A percentile compares a stretch with the other conserved stretches of the same genome.
phyloP scores from a whole-genome alignment of 2,888 invertebrate species.

The Phengaris alcon region DNA sequence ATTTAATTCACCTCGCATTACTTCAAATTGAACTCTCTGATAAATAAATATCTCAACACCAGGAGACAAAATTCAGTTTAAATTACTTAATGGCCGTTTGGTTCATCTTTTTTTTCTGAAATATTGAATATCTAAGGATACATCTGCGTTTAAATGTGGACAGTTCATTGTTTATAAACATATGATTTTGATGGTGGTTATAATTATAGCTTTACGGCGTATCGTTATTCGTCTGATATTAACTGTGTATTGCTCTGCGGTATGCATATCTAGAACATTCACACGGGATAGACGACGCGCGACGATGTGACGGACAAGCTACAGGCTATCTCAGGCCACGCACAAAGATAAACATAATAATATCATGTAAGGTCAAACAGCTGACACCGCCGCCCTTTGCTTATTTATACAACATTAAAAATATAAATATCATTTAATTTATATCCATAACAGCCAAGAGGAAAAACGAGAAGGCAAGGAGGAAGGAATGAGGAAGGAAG shows the following conservation, averaged over 20 bases:
- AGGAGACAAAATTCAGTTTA: neutral
- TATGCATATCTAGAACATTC: constrained; percentile 22
- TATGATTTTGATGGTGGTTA: no score
- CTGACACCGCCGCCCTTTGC: constrained; percentile 33
- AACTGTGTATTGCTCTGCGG: neutral
- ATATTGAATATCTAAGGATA: no score
- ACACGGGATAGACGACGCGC: constrained; percentile 10
- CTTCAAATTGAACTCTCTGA: neutral
- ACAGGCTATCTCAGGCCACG: constrained; percentile 35
- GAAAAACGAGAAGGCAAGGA: neutral
- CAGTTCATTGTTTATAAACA: no score
- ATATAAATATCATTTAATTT: constrained; percentile 28
- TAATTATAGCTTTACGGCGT: no score
- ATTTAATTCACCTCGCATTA: neutral
- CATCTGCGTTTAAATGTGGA: no score
- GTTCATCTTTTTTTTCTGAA: no score
- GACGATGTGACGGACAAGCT: constrained; percentile 30
- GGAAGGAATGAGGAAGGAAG: no score
- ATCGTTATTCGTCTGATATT: no score
- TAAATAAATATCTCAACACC: neutral
- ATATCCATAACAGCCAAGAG: neutral
- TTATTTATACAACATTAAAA: constrained; percentile 33
- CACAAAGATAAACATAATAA: constrained; percentile 35
- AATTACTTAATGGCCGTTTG: neutral
- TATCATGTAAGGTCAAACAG: constrained; percentile 35